These are phyloP conservation scores for Muntiacus muntjak DNA, from an alignment of 2,113 vertebrate genomes.

Conservation along the genomic window DNA sequence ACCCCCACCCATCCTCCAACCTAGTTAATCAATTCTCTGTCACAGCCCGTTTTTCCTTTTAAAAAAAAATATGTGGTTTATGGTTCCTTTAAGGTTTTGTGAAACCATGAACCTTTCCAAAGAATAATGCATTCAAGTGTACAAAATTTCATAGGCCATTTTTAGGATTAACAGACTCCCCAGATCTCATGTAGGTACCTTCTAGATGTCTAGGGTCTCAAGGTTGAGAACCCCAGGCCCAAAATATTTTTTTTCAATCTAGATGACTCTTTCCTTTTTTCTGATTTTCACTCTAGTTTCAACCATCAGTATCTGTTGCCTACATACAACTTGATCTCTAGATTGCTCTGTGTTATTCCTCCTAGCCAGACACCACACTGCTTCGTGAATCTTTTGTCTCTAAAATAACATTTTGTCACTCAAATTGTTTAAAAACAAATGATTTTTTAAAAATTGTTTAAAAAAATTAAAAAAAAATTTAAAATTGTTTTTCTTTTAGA, in stretches of 20 bases:
- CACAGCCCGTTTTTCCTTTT: neutral
- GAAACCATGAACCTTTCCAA: neutral
- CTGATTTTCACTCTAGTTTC: neutral
- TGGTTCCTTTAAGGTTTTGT: neutral
- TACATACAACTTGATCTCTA: neutral
- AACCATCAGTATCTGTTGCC: neutral
- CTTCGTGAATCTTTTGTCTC: neutral
- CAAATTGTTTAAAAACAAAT: neutral
- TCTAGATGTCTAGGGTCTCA: neutral
- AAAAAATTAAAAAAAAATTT: too few relatives aligned
- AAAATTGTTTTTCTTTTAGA: accelerated
- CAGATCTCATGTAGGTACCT: neutral
- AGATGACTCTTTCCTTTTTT: neutral
- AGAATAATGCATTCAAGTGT: neutral
- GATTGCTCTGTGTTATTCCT: neutral
- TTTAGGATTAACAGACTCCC: neutral
- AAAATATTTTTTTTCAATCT: neutral
- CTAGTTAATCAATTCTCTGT: neutral
- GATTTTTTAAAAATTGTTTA: neutral
- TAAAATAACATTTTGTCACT: neutral
- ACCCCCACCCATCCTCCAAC: neutral
- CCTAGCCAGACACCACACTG: neutral
- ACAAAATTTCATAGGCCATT: neutral
- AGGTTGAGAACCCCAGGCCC: neutral
- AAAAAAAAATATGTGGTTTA: neutral